Percentiles rank a stretch among this genome's conserved stretches.
Evolutionary conservation across 2,797 vertebrate genomes (phyloP).

Genomic region (Hirundo rustica): DNA sequence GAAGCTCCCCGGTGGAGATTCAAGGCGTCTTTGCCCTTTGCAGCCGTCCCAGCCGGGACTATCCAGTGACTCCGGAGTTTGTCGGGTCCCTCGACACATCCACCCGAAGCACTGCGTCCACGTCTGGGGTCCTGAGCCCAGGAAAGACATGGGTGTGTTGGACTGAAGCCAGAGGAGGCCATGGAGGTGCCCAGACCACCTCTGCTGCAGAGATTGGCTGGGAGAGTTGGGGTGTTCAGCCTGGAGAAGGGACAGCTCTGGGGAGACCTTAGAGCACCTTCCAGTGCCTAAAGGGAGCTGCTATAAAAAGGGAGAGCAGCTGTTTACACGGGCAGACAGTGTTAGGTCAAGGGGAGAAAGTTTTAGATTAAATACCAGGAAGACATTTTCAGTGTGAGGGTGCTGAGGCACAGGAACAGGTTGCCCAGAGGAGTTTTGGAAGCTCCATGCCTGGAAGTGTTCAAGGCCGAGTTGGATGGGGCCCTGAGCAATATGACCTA

Average conservation of each 20-base stretch:
- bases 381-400: background rate
- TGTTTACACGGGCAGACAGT: background rate
- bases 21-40: background rate
- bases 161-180: background rate
- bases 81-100: background rate
- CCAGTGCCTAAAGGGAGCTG: background rate
- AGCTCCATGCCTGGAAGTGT: background rate
- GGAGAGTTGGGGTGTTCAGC: background rate
- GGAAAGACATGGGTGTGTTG: background rate
- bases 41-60: accelerated
- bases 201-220: background rate
- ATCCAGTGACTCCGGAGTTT: background rate
- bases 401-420: background rate
- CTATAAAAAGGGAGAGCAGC: background rate
- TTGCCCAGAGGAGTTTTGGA: background rate
- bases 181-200: background rate
- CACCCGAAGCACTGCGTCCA: background rate
- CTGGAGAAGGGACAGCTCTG: background rate
- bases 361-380: background rate
- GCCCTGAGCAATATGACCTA: background rate
- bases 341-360: background rate
- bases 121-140: background rate
- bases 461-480: background rate
- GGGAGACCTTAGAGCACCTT: background rate
- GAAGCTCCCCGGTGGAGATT: background rate